Evolutionary conservation across 2,888 invertebrate species (phyloP).

Genomic region (Plutella xylostella): DNA sequence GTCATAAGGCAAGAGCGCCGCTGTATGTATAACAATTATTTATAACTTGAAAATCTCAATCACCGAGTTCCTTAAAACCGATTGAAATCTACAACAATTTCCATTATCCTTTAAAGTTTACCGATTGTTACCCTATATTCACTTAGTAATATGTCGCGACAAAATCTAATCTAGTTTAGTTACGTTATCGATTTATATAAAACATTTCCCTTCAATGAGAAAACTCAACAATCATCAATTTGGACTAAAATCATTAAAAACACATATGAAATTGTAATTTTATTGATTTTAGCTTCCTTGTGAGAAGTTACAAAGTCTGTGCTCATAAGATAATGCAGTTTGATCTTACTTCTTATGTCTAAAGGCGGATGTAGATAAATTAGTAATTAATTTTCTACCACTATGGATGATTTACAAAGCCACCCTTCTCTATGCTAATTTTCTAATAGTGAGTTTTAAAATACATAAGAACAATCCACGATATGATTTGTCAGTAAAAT

Average conservation of each 20-base stretch:
- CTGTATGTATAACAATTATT: slow-evolving; percentile 52
- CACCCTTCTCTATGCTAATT: too few species aligned
- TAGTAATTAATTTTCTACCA: neutral
- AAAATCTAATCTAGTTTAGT: neutral
- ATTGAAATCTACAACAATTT: slow-evolving; percentile 41
- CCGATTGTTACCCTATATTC: slow-evolving; percentile 1
- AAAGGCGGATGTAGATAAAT: neutral
- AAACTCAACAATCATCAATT: too few species aligned
- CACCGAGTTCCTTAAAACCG: slow-evolving; percentile 39
- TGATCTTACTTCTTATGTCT: neutral
- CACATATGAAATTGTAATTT: too few species aligned
- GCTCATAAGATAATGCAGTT: neutral
- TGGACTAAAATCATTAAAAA: neutral
- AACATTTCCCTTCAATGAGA: too few species aligned
- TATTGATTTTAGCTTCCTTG: too few species aligned
- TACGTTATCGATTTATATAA: too few species aligned
- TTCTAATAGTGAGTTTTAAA: too few species aligned
- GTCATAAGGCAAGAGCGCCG: too few species aligned
- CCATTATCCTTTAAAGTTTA: slow-evolving; percentile 27
- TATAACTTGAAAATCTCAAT: slow-evolving; percentile 39
- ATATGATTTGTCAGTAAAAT: too few species aligned
- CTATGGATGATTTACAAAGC: too few species aligned
- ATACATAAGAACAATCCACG: too few species aligned
- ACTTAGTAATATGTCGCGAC: slow-evolving; percentile 1
- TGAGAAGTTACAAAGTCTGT: neutral